phyloP scores from a whole-genome alignment of 2,113 vertebrate species.

The Cyphomyrus discorhynchus region DNA sequence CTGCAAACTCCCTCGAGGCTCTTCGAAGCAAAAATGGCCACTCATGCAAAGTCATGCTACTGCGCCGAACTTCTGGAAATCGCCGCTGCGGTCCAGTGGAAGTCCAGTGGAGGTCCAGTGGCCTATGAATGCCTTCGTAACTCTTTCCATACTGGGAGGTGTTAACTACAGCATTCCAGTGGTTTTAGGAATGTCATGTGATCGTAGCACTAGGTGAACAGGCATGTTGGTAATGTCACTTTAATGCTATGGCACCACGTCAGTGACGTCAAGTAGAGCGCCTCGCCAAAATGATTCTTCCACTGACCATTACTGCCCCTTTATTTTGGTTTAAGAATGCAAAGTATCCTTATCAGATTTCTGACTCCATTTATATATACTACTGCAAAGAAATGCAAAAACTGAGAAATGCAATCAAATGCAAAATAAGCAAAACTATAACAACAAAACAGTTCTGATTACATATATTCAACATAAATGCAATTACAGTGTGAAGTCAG shows the following conservation, averaged over 20 bases:
- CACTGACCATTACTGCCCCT: not conserved
- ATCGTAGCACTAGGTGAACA: not conserved
- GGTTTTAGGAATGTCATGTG: not conserved
- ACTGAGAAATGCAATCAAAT: not conserved
- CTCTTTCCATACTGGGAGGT: not conserved
- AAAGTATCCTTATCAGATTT: not conserved
- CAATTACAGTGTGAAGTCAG: not conserved
- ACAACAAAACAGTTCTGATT: not conserved
- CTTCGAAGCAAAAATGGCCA: not conserved
- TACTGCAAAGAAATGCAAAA: not conserved
- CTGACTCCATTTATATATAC: not conserved
- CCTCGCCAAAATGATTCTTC: not conserved
- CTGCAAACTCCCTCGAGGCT: not conserved
- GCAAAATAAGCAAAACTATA: not conserved
- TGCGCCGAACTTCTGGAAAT: not conserved
- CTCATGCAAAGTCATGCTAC: not conserved
- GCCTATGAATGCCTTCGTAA: not conserved
- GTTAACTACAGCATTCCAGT: not conserved
- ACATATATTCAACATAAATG: not conserved
- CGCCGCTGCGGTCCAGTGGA: not conserved
- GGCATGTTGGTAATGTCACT: not conserved
- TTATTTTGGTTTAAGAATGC: not conserved
- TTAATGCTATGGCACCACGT: not conserved
- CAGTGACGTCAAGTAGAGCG: not conserved
- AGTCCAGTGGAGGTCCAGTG: not conserved